Base-by-base conservation (phyloP, 2,888 invertebrate genomes). In the Apamea sordens region DNA sequence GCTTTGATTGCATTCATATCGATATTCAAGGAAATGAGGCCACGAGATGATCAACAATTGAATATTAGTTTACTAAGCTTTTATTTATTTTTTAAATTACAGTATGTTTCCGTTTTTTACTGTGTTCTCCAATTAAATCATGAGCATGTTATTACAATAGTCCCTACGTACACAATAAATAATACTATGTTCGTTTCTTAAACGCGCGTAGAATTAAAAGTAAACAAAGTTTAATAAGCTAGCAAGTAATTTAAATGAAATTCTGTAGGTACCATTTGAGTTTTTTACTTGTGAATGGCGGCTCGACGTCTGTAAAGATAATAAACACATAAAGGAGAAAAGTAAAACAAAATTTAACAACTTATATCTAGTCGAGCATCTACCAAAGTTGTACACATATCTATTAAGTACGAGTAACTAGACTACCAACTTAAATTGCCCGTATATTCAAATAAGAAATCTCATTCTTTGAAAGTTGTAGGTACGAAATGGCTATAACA, bases 241-340 rank as follows among this genome's bases (percentile, higher is more conserved):
- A 50, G 6, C 28, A 64, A 36, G 13, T 77, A 50, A 53, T 64
- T 76, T 44, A 5, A 50, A 76, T 76, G 41, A 63, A 36, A 76
- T 76, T 76, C 28, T 50, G 50, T 32, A 32, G 0, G 13, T 47
- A 24, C 10, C 24, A 28, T 76, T 76, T 24, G 61, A 47, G 6
- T 10, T 61, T 32, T 76, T 44, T 59, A 24, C 56, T 50, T 28
- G 73, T 15, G 2, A 53, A 53, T 41, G 10, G 13, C 6, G 6
- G 21, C 50, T 71, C n/a, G 50, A 41, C 21, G 36, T 28, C 32
- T 15, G 13, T 50, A 11, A n/a, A 74, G 13, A 18, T 50, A 50
- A 41, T 41, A 4, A 53, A 24, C 41, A 59, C n/a, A n/a, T n/a
- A n/a, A n/a, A 10, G 11, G n/a, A 32, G 10, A 65, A 65, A 67